Evolutionary conservation across 2,888 invertebrate species (phyloP).

Genomic region (Acronicta aceris): DNA sequence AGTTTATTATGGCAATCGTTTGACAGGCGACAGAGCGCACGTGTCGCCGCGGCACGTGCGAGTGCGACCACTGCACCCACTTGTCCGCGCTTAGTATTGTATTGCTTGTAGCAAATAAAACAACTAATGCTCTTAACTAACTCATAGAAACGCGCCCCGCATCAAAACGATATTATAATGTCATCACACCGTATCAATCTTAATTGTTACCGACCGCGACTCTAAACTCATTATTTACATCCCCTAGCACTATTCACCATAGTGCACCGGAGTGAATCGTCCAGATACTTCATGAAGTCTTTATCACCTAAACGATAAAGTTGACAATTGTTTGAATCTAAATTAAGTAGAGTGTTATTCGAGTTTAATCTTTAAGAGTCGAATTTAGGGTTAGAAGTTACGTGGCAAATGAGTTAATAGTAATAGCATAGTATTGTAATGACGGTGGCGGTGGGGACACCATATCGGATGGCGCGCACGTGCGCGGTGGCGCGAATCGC

Average conservation of each 20-base stretch:
- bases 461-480: conserved; percentile 62
- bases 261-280: conserved; percentile 22
- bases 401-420: conserved; percentile 57
- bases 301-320: conserved; percentile 17
- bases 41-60: conserved; percentile 36
- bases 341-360: not conserved
- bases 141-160: conserved; percentile 61
- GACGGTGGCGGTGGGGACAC: conserved; percentile 62
- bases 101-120: conserved; percentile 57
- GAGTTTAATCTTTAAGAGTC: conserved; percentile 10
- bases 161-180: conserved; percentile 78
- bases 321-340: conserved; percentile 2
- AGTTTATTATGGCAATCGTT: conserved; percentile 8
- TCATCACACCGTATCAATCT: conserved; percentile 81
- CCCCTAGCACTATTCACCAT: conserved; percentile 45
- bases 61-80: conserved; percentile 32
- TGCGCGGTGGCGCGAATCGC: conserved; percentile 68
- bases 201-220: conserved; percentile 76
- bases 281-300: not conserved
- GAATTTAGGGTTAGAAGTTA: conserved; percentile 21
- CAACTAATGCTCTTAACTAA: conserved; percentile 64
- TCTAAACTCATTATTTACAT: conserved; percentile 55
- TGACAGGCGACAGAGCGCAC: not conserved
- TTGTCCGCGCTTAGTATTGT: conserved; percentile 53
- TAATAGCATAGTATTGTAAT: conserved; percentile 69